Evolutionary conservation across 2,888 invertebrate genomes (phyloP), one percentile per base, ranked within the genome.

Genomic region (Xestoiulus laeticollis): DNA sequence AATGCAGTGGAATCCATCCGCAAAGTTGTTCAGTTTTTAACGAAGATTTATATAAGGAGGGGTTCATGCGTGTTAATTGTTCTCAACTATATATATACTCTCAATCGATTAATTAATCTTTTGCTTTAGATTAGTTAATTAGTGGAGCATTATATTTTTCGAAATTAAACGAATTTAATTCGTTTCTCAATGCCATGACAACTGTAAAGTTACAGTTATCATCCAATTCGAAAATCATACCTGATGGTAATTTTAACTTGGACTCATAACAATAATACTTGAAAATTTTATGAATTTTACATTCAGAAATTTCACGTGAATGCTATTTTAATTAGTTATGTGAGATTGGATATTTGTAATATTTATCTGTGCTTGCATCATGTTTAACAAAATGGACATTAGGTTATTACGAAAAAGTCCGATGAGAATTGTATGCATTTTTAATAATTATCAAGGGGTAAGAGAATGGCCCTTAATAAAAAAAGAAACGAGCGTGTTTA

Each of bases 31-130:
- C n/a, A 78, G 14, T 78, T 78, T 78, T 78, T 78, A 78, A 78
- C 78, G 78, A 78, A 78, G 78, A 78, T 78, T 78, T 78, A 78
- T 78, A 16, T 26, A 78, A 78, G 78, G 78, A 32, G 78, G 78
- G 30, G 78, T 78, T 78, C 78, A 78, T 14, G 78, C 78, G 30
- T 78, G 78, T 78, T 78, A 78, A 78, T 32, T 14, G 30, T 78
- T 32, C 14, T 32, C 19, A 68, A 38, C 38, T 38, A 48, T 12
- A 14, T 44, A 44, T 44, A 44, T 48, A 14, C 78, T 78, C 26
- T 68, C 30, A 30, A 78, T 78, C 78, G 30, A 78, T 16, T 78
- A 78, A 78, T 26, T 14, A 78, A 78, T 32, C 78, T 78, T n/a
- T n/a, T 78, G 78, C 78, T 78, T 30, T 14, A 78, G 78, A 16